Conservation (phyloP, 2,797 vertebrate species). For the Hafferia zeledoni region DNA sequence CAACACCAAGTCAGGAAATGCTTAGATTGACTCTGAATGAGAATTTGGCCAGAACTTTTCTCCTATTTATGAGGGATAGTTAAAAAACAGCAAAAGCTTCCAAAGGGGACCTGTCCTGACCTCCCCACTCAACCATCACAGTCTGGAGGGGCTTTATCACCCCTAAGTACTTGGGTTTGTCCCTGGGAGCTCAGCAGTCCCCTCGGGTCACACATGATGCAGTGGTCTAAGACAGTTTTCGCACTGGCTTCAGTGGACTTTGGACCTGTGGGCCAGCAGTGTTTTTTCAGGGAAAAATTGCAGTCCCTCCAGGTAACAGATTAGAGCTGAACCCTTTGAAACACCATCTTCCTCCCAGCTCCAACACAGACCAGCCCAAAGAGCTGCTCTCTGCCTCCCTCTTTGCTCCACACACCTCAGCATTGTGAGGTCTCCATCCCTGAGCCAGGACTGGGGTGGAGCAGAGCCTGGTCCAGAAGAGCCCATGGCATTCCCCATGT, state of each 20-base stretch:
- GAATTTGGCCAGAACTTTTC: constrained; percentile 5
- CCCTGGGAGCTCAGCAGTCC: not conserved
- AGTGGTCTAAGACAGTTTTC: not conserved
- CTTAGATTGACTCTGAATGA: constrained; percentile 43
- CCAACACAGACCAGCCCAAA: rapidly evolving
- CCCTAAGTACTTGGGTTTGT: not conserved
- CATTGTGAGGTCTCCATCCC: rapidly evolving
- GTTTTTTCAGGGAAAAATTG: not conserved
- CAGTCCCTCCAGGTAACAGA: no score
- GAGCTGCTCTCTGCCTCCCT: not conserved
- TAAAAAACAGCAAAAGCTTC: constrained; percentile 18
- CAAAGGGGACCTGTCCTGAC: not conserved
- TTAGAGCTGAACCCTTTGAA: not conserved
- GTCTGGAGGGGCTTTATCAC: not conserved
- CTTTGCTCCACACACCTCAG: not conserved
- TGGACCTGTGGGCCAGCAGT: not conserved
- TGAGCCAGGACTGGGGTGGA: not conserved
- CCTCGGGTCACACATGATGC: rapidly evolving
- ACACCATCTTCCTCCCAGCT: not conserved
- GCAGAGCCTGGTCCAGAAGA: not conserved
- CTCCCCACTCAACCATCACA: not conserved
- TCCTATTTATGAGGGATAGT: not conserved
- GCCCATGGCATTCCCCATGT: not conserved
- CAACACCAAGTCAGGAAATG: constrained; percentile 64
- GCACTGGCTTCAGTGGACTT: not conserved